Conservation (phyloP, 2,888 invertebrate species). For the Drosophila cyrtoloma region DNA sequence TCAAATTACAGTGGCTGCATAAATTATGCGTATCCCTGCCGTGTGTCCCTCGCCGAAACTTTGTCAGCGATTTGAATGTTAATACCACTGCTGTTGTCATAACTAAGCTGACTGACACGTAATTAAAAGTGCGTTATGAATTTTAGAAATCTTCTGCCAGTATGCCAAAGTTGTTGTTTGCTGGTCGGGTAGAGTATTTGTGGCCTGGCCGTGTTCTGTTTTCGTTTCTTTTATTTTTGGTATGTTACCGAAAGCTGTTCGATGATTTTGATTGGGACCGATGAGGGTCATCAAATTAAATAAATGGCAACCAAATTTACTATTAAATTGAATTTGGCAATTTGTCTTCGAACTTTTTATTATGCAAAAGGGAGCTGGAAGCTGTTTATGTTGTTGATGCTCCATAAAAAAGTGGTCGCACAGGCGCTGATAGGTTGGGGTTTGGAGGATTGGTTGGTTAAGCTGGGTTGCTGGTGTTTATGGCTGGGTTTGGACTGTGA, state of each 20-base stretch:
- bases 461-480: conserved; percentile 12
- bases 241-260: conserved; percentile 15
- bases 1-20: conserved; percentile 58
- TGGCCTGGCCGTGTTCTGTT: neutral
- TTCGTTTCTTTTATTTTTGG: neutral
- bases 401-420: conserved; percentile 54
- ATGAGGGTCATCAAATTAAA: conserved; percentile 70
- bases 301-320: conserved; percentile 75
- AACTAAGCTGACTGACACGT: conserved; percentile 67
- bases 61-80: conserved; percentile 55
- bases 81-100: conserved; percentile 52
- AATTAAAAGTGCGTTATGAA: conserved; percentile 66
- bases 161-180: conserved; percentile 31
- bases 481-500: conserved; percentile 34
- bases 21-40: conserved; percentile 49
- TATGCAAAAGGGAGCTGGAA: conserved; percentile 66
- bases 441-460: conserved; percentile 1
- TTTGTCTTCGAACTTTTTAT: conserved; percentile 74
- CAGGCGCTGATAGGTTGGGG: neutral
- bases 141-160: conserved; percentile 31
- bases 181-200: neutral
- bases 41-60: conserved; percentile 2
- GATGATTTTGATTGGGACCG: conserved; percentile 39
- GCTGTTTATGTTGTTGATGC: conserved; percentile 59
- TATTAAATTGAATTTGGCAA: conserved; percentile 79